A percentile compares a stretch with the other conserved stretches of the same genome.
These are phyloP conservation scores for Portevinia maculata DNA, from an alignment of 2,888 invertebrate species.

Conservation along the genomic window DNA sequence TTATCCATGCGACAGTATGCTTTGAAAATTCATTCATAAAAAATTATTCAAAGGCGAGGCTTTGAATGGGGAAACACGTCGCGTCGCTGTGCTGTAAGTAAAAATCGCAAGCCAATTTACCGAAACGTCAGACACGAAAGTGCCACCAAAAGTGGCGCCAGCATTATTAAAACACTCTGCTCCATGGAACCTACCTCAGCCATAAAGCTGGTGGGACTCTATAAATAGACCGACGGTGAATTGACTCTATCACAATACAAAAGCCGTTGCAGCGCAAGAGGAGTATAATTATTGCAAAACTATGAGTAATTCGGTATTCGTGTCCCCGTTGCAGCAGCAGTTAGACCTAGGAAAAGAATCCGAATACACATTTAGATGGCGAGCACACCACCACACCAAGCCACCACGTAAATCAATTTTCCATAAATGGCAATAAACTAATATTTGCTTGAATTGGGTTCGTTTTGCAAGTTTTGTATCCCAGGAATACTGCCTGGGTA, in stretches of 20 bases:
- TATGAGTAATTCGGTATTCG: conserved; percentile 61
- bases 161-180: conserved; percentile 46
- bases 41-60: conserved; percentile 37
- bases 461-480: conserved; percentile 30
- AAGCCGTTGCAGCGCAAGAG: conserved; percentile 21
- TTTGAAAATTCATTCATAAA: conserved; percentile 68
- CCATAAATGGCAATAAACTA: conserved; percentile 70
- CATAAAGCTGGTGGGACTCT: conserved; percentile 33
- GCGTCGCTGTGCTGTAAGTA: conserved; percentile 15
- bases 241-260: conserved; percentile 23
- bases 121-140: conserved; percentile 20
- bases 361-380: neutral
- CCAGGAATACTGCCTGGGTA: conserved; percentile 41
- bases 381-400: conserved; percentile 23
- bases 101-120: conserved; percentile 51
- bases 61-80: conserved; percentile 37
- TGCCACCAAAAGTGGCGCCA: conserved; percentile 61
- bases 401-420: conserved; percentile 49
- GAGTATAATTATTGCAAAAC: conserved; percentile 55
- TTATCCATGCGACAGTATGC: conserved; percentile 22
- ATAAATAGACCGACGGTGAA: conserved; percentile 51
- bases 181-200: conserved; percentile 18
- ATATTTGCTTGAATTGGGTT: conserved; percentile 54
- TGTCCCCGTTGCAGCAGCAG: conserved; percentile 9
- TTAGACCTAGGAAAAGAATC: neutral